Base-by-base conservation (phyloP, 2,797 vertebrate species). In the Pangasius sanitwongsei region DNA sequence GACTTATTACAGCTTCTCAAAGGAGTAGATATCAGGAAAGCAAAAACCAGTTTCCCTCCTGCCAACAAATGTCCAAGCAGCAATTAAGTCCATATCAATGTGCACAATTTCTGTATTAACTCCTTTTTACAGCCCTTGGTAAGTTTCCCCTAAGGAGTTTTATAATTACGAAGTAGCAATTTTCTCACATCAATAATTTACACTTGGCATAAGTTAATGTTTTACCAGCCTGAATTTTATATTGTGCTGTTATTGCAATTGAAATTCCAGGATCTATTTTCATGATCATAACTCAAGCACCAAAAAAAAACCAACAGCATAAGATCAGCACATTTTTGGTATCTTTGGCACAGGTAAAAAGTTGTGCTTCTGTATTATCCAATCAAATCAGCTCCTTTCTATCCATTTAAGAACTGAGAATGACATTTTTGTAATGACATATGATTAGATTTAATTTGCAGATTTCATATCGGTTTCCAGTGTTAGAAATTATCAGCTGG, bases 161-260 rank as follows among this genome's bases (percentile, higher is more conserved):
- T 37, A 84, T 50, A 84, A 84, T 84, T 50, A 31, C 44, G 18
- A 84, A 67, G 41, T 31, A 34, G 44, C 13, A 20, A 84, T 84
- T 69, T 84, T 84, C 63, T 50, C 28, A 53, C 63, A 84, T 84
- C 9, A 84, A 50, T 69, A 67, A 84, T 84, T 69, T 23, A 69
- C 7, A 67, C 63, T 84, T 6, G 41, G 16, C 8, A 5, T 69
- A 31, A 50, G 61, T 83, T 12, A 50, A 34, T 65, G 63, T 69
- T 50, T 48, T 48, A 83, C 3, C 25, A 37, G 34, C 44, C 6
- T 63, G 11, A 4, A 44, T n/a, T 63, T 65, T 9, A n/a, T 48
- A 48, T 65, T 48, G 15, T 48, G 25, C 34, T 63, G 23, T 48
- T 44, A 48, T 44, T 48, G 25, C 37, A 18, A n/a, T n/a, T 83